Conservation (phyloP, 2,797 vertebrate genomes). For the Cyprinodon diabolis region DNA sequence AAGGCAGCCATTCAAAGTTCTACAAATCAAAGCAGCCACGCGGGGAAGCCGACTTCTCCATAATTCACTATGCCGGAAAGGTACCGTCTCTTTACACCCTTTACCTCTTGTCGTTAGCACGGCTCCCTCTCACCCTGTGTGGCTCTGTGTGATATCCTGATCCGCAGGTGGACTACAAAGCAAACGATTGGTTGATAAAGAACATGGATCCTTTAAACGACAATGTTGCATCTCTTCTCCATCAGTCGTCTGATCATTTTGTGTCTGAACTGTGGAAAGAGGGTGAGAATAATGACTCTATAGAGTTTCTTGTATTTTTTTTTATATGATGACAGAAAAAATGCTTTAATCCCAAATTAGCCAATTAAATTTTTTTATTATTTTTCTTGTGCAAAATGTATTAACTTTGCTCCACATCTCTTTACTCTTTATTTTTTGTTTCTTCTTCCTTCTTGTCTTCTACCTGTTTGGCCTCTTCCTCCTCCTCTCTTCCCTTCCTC, state of each 20-base stretch:
- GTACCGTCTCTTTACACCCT: constrained; percentile 58
- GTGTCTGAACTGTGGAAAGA: constrained; percentile 94
- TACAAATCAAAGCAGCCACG: constrained; percentile 87
- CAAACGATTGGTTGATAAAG: constrained; percentile 91
- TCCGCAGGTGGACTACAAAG: constrained; percentile 90
- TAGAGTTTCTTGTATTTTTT: not conserved
- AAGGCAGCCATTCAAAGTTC: constrained; percentile 90
- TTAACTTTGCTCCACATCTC: constrained; percentile 57
- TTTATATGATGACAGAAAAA: not conserved
- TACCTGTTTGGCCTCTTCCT: constrained; percentile 27
- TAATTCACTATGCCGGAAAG: constrained; percentile 94
- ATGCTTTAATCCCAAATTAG: not conserved
- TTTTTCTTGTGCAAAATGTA: constrained; percentile 19
- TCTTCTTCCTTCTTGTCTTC: constrained; percentile 44
- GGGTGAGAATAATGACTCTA: constrained; percentile 75
- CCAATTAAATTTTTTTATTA: not conserved
- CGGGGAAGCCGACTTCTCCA: constrained; percentile 89
- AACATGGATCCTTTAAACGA: constrained; percentile 95
- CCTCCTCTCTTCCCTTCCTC: constrained; percentile 32
- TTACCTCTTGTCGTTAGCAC: not conserved
- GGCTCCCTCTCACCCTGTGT: not conserved
- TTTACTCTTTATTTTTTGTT: constrained; percentile 35
- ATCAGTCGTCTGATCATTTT: constrained; percentile 90
- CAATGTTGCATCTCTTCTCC: constrained; percentile 88
- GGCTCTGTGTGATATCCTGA: not conserved